Evolutionary conservation across 1,140 invertebrate genomes (phyloP), one percentile per base, ranked within the genome.

Genomic region (Halesus radiatus): DNA sequence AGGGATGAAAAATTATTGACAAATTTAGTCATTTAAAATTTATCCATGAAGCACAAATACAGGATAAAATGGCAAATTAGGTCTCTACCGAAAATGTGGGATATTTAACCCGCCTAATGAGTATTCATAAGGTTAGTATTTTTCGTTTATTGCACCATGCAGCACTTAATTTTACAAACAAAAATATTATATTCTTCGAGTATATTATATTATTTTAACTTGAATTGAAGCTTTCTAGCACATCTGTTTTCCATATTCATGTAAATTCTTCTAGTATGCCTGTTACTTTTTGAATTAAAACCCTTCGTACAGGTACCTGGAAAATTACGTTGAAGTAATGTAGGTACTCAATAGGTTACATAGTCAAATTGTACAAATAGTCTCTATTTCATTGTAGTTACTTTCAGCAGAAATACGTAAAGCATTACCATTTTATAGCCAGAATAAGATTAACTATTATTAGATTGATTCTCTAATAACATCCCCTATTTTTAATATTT

Each of bases 21-120:
- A 52, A 64, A 52, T 52, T 50, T 10, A 45, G 18, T 50, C 26
- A 76, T 64, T 76, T 22, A 73, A 45, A 45, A 22, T 60, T 52
- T 37, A 58, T 29, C 23, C 53, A 58, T 75, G 23, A 76, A 66
- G 50, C 32, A 50, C 18, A 75, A 75, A 58, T 37, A 23, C 15
- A 0, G 23, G 26, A 20, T 20, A 72, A 52, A 22, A 72, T 72
- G 68, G 45, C 45, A 72, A 15, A 15, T 52, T 72, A 72, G 26
- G 26, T 32, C 10, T 52, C 16, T 72, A 45, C 6, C 68, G 68
- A 75, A 75, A 75, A 75, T 75, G 72, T 75, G 72, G 72, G 54
- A 75, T 75, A 32, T 75, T 75, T 75, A 75, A 75, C 54, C 54
- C 72, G 54, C 32, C 54, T 58, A 29, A 75, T 75, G 53, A 75